Conservation (phyloP, 1,140 invertebrate species). For the Pseudomyrmex pallidus region DNA sequence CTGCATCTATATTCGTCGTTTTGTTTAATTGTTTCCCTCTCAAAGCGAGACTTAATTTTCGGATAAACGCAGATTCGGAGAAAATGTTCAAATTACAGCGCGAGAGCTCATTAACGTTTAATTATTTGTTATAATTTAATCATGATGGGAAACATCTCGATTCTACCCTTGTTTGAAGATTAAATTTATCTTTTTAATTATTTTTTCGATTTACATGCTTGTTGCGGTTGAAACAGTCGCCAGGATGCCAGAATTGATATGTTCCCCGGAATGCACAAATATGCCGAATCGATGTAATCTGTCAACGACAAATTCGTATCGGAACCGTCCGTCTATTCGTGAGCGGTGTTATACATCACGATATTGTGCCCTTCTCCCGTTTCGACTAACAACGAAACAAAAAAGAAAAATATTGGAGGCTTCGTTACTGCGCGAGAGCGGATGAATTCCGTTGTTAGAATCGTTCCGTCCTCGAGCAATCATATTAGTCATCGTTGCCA, state of each 20-base stretch:
- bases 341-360: constrained; percentile 42
- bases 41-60: background rate
- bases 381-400: constrained; percentile 5
- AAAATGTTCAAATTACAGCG: constrained; percentile 12
- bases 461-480: constrained; percentile 32
- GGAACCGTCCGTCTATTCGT: constrained; percentile 7
- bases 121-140: constrained; percentile 7
- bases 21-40: constrained; percentile 42
- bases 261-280: constrained; percentile 33
- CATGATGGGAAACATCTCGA: too few relatives aligned
- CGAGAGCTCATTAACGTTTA: background rate
- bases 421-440: constrained; percentile 41
- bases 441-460: constrained; percentile 54
- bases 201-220: background rate
- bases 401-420: constrained; percentile 24
- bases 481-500: constrained; percentile 60
- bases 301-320: constrained; percentile 48
- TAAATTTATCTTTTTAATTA: background rate
- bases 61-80: constrained; percentile 1
- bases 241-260: background rate
- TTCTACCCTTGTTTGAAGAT: too few relatives aligned
- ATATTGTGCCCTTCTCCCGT: constrained; percentile 28
- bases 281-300: constrained; percentile 47
- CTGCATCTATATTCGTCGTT: background rate
- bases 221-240: background rate